Percentiles rank a stretch among this genome's conserved stretches.
These are phyloP conservation scores for Willowsia nigromaculata DNA, from an alignment of 2,888 invertebrate genomes.

Conservation along the genomic window DNA sequence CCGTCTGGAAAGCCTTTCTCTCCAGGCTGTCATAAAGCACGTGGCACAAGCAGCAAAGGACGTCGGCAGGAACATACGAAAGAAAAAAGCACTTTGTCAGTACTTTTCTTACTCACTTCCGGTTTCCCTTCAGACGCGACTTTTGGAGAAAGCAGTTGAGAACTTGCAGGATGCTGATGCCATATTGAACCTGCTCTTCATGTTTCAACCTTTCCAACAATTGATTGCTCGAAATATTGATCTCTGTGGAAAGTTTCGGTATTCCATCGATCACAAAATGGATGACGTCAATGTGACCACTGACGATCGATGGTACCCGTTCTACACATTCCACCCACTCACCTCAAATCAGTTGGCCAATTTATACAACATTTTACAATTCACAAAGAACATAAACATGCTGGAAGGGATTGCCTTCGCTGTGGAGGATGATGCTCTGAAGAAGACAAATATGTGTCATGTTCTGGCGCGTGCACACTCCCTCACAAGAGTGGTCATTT, in stretches of 20 bases:
- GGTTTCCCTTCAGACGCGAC: background rate
- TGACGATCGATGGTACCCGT: background rate
- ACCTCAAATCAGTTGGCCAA: background rate
- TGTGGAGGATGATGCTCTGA: slow-evolving; percentile 26
- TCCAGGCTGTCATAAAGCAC: background rate
- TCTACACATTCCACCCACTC: background rate
- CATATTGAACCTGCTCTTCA: slow-evolving; percentile 35
- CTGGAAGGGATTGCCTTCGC: slow-evolving; percentile 42
- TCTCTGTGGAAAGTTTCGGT: slow-evolving; percentile 59
- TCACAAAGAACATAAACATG: background rate
- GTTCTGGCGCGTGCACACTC: slow-evolving; percentile 56
- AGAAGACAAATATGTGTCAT: slow-evolving; percentile 47
- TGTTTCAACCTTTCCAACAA: slow-evolving; percentile 43
- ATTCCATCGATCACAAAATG: background rate
- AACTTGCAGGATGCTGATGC: slow-evolving; percentile 32
- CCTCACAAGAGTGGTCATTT: slow-evolving; percentile 52
- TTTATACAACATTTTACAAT: slow-evolving; percentile 59
- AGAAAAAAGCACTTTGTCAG: slow-evolving; percentile 47
- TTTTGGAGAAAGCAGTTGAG: slow-evolving; percentile 16
- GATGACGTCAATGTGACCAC: background rate
- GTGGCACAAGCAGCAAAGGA: background rate
- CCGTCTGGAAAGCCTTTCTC: background rate
- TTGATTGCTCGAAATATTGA: slow-evolving; percentile 14
- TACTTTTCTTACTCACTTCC: slow-evolving; percentile 39
- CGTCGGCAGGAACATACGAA: slow-evolving; percentile 15